Evolutionary conservation across 2,888 invertebrate genomes (phyloP).

Genomic region (Cephus runcator): DNA sequence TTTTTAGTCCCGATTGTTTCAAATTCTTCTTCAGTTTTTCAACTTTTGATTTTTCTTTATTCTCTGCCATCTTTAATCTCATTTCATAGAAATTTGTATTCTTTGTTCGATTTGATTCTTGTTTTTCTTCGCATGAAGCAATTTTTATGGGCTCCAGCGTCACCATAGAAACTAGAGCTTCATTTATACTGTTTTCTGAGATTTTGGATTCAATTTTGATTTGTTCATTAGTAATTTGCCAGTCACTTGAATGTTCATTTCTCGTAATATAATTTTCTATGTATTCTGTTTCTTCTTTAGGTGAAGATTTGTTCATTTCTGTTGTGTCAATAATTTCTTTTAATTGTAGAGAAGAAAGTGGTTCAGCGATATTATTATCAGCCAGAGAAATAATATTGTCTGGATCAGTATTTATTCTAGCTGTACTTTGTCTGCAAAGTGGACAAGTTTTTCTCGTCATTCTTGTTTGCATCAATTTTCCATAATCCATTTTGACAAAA

Average conservation of each 20-base stretch:
- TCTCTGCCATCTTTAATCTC: neutral
- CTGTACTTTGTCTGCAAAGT: neutral
- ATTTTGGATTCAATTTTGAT: neutral
- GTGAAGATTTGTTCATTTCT: neutral
- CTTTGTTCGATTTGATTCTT: neutral
- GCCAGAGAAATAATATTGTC: neutral
- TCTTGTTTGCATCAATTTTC: neutral
- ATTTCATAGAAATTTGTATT: neutral
- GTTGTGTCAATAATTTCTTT: neutral
- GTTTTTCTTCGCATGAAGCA: neutral
- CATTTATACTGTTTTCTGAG: neutral
- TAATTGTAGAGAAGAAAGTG: neutral
- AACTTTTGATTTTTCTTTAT: neutral
- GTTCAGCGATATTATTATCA: neutral
- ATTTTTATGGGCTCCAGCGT: neutral
- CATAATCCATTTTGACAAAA: conserved; percentile 11
- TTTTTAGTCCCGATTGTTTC: neutral
- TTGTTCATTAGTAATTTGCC: neutral
- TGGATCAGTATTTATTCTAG: neutral
- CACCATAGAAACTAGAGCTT: neutral
- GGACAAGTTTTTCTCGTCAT: neutral
- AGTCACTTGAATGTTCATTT: neutral
- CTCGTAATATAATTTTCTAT: neutral
- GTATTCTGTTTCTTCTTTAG: neutral
- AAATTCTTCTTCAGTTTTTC: neutral